Percentiles rank a stretch among this genome's conserved stretches.
phyloP scores from a whole-genome alignment of 1,140 invertebrate genomes.

The Agrypnia vestita region DNA sequence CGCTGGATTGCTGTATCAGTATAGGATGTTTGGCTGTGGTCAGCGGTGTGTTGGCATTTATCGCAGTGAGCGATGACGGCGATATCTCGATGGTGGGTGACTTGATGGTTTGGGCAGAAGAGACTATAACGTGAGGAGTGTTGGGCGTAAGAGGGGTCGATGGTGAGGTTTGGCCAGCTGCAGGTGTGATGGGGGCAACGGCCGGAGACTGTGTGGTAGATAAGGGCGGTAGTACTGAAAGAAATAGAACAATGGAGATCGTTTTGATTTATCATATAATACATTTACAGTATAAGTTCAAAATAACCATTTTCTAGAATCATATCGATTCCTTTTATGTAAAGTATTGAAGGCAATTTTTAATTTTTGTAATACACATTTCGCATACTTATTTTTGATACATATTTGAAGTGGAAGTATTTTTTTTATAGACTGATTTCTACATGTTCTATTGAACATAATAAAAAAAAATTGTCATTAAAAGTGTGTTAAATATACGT shows the following conservation, averaged over 20 bases:
- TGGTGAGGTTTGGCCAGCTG: slow-evolving; percentile 51
- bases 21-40: slow-evolving; percentile 48
- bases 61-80: slow-evolving; percentile 8
- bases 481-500: no score
- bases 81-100: slow-evolving; percentile 30
- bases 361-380: no score
- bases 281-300: no score
- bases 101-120: slow-evolving; percentile 29
- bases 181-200: slow-evolving; percentile 67
- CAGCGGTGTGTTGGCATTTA: slow-evolving; percentile 11
- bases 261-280: not conserved
- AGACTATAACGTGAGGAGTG: slow-evolving; percentile 24
- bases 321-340: no score
- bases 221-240: slow-evolving; percentile 35
- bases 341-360: no score
- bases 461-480: no score
- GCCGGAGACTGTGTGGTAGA: slow-evolving; percentile 18
- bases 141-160: not conserved
- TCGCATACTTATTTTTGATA: no score
- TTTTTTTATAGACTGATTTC: no score
- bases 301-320: no score
- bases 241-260: not conserved
- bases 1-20: slow-evolving; percentile 62
- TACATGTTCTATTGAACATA: no score
- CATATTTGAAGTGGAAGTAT: no score